Evolutionary conservation across 2,113 vertebrate species (phyloP).

Genomic region (Odocoileus virginianus): DNA sequence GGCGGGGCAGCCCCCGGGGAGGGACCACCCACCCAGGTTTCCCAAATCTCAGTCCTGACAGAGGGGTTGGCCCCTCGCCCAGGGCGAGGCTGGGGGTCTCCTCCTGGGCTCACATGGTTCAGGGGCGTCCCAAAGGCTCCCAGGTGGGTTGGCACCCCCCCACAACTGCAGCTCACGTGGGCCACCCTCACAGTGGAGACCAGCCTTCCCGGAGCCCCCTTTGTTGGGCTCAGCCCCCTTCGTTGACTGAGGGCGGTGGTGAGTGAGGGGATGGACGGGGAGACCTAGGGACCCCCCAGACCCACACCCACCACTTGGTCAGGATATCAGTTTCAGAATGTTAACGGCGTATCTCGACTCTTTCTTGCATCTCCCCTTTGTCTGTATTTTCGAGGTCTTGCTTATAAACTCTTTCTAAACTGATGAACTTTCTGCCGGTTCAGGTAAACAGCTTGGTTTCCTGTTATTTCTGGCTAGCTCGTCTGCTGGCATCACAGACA

Average conservation of each 20-base stretch:
- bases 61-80: not conserved
- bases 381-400: fast-evolving
- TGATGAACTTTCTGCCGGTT: not conserved
- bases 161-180: not conserved
- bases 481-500: not conserved
- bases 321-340: not conserved
- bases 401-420: too few relatives aligned
- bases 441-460: not conserved
- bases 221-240: fast-evolving
- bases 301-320: fast-evolving
- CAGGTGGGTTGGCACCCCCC: too few relatives aligned
- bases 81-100: not conserved
- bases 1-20: fast-evolving
- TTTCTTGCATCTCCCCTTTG: not conserved
- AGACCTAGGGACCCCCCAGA: not conserved
- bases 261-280: too few relatives aligned
- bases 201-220: fast-evolving
- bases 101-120: not conserved
- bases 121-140: fast-evolving
- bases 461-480: not conserved
- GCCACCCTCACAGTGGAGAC: not conserved
- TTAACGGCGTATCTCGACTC: not conserved
- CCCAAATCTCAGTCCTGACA: not conserved
- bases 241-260: not conserved
- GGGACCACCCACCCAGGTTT: not conserved